These are phyloP conservation scores for Nasonia oneida DNA, from an alignment of 2,888 invertebrate genomes.

Conservation along the genomic window DNA sequence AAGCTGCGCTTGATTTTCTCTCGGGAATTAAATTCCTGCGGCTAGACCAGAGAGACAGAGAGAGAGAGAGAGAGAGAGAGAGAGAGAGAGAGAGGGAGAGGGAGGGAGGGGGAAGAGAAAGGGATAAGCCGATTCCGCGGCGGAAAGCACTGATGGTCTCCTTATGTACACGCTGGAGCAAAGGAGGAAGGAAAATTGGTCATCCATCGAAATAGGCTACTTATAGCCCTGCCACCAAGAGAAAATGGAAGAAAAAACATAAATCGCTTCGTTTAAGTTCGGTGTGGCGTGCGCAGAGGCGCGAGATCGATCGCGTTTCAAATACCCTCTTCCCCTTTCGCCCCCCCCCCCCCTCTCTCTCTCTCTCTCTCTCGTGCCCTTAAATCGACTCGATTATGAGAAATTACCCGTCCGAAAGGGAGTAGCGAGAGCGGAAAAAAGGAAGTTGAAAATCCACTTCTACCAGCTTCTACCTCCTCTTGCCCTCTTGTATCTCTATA, in stretches of 20 bases:
- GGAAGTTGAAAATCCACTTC: background rate
- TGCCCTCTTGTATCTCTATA: background rate
- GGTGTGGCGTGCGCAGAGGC: background rate
- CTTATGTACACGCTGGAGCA: background rate
- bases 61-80: too few relatives aligned
- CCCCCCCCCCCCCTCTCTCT: background rate
- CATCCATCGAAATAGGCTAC: conserved; percentile 42
- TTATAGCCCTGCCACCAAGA: background rate
- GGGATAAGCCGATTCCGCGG: background rate
- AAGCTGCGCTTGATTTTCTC: conserved; percentile 7
- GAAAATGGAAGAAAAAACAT: background rate
- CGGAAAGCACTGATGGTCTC: background rate
- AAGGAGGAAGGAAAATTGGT: conserved; percentile 30
- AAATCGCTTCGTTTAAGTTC: conserved; percentile 21
- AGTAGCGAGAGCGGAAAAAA: background rate
- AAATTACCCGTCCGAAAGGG: conserved; percentile 19
- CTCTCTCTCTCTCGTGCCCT: conserved; percentile 4
- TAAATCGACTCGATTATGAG: conserved; percentile 47
- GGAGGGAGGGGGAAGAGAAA: background rate
- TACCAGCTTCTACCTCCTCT: background rate
- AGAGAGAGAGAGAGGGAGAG: too few relatives aligned
- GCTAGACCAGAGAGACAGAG: background rate
- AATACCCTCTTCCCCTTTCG: background rate
- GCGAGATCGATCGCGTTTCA: conserved; percentile 12
- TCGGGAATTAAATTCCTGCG: background rate